Evolutionary conservation across 2,888 invertebrate genomes (phyloP).

Genomic region (Eupithecia inturbata): DNA sequence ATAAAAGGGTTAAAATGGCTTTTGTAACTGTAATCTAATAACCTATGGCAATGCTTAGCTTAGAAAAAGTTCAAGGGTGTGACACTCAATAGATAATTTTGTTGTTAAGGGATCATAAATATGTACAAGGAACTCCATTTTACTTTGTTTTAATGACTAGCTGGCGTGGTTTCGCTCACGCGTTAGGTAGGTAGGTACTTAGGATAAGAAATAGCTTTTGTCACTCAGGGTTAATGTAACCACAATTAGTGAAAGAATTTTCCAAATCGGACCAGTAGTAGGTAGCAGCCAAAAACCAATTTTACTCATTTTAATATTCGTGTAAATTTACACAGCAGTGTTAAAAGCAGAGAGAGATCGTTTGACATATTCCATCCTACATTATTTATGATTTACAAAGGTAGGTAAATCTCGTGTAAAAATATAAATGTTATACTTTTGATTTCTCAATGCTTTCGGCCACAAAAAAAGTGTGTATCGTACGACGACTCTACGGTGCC

Average conservation of each 20-base stretch:
- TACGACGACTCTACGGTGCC: no score
- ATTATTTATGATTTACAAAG: no score
- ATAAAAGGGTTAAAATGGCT: slow-evolving; percentile 12
- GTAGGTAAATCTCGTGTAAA: no score
- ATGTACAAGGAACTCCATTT: not conserved
- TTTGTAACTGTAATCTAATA: not conserved
- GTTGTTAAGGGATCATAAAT: not conserved
- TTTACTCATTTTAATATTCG: not conserved
- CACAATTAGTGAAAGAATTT: not conserved
- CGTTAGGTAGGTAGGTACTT: no score
- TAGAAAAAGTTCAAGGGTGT: not conserved
- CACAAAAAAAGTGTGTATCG: no score
- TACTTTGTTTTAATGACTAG: not conserved
- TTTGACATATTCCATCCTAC: no score
- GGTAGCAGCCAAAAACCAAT: not conserved
- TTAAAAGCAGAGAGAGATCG: no score
- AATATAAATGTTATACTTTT: no score
- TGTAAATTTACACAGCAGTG: not conserved
- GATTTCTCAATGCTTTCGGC: no score
- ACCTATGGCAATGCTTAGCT: not conserved
- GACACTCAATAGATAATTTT: not conserved
- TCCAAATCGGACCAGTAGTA: not conserved
- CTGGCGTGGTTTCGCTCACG: not conserved
- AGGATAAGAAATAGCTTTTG: not conserved
- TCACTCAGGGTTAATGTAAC: not conserved